These are phyloP conservation scores for Aproaerema taeniolella DNA, from an alignment of 2,888 invertebrate genomes.

Conservation along the genomic window DNA sequence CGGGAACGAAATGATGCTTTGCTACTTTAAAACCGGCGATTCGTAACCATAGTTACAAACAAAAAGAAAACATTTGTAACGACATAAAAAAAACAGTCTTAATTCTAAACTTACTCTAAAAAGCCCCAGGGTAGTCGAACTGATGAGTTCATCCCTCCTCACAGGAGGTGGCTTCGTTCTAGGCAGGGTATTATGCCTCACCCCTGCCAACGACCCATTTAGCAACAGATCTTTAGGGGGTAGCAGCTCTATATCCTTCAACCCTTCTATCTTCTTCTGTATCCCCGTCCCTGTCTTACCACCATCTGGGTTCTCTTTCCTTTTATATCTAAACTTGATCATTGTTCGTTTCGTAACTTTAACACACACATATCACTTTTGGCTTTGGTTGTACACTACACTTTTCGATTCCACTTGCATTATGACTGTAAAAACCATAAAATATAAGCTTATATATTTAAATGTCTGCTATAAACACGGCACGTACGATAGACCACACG, in stretches of 20 bases:
- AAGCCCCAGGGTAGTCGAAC: constrained; percentile 53
- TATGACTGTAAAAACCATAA: too few relatives aligned
- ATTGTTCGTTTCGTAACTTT: constrained; percentile 41
- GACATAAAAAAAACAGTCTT: neutral
- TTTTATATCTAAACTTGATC: constrained; percentile 82
- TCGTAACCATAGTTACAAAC: too few relatives aligned
- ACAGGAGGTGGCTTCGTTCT: constrained; percentile 52
- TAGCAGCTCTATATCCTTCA: constrained; percentile 60
- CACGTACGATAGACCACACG: too few relatives aligned
- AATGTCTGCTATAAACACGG: constrained; percentile 39
- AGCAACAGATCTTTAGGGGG: constrained; percentile 66
- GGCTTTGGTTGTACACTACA: constrained; percentile 20
- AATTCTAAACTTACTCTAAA: constrained; percentile 73
- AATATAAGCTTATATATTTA: constrained; percentile 11
- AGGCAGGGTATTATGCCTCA: constrained; percentile 65
- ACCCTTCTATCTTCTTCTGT: constrained; percentile 68
- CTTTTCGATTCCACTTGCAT: too few relatives aligned
- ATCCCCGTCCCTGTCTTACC: constrained; percentile 51
- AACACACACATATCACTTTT: constrained; percentile 33
- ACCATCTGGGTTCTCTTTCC: constrained; percentile 72
- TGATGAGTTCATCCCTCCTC: constrained; percentile 44
- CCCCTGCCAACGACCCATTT: constrained; percentile 56
- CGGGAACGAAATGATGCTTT: too few relatives aligned
- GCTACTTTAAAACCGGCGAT: too few relatives aligned
- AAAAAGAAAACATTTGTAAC: too few relatives aligned